Base-by-base conservation (phyloP, 2,113 vertebrate genomes). In the Solea solea region DNA sequence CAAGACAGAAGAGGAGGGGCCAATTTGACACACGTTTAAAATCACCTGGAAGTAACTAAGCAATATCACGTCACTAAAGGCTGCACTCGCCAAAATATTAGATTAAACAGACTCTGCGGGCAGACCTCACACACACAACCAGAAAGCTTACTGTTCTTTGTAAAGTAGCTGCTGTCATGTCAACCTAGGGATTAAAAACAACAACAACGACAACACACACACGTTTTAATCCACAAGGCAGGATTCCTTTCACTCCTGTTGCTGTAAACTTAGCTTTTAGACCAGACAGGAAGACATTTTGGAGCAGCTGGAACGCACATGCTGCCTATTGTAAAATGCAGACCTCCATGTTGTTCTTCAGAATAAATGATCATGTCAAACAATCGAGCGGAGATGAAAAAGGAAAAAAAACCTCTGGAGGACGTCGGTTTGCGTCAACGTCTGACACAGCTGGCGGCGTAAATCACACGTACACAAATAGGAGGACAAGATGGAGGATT, bases 31-130 rank as follows among this genome's bases (percentile, higher is more conserved):
- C 34, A 34, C 34, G 48, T 59, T n/a, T 56, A 48, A 68, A 76
- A 72, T 51, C 60, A 72, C 74, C 57, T 91, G 91, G 90, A 91
- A 92, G 90, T 82, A 86, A 92, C 93, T 89, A 87, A 21, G 74
- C 59, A 65, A 58, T 45, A 74, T 76, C 74, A 70, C 39, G 74
- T 90, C 80, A 89, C 88, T 81, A 86, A 85, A 1, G 83, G 76
- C 25, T 83, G 86, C 76, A 45, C 8, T 87, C 85, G 88, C 85
- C 86, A 89, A 88, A 81, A 88, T 83, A 87, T 66, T 69, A 68
- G 72, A 82, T 76, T 87, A 88, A 90, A 91, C 87, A 81, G 71
- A 69, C 61, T 82, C 34, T 80, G 45, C 53, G 86, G 72, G 68
- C 85, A 81, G 78, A 80, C 75, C 86, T 87, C 58, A 59, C 64